These are phyloP conservation scores for Lottia scabra DNA, from an alignment of 2,888 invertebrate genomes.

Conservation along the genomic window DNA sequence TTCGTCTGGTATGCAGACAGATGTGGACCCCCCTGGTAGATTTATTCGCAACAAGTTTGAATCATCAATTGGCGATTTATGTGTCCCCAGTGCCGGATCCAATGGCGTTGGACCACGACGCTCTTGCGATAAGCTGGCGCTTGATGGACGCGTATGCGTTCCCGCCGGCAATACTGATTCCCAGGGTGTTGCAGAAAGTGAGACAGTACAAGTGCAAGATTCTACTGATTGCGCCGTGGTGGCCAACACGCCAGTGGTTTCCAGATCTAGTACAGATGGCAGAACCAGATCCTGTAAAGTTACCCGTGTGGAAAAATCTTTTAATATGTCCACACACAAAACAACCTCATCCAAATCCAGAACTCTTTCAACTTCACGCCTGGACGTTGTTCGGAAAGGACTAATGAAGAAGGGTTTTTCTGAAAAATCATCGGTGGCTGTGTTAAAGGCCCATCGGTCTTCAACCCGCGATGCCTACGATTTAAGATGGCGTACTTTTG, in stretches of 20 bases:
- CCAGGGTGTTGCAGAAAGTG: too few relatives aligned
- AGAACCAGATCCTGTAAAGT: constrained; percentile 7
- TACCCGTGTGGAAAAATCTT: constrained; percentile 3
- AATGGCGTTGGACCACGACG: too few relatives aligned
- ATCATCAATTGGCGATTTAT: not conserved
- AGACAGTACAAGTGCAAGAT: too few relatives aligned
- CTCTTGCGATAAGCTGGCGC: too few relatives aligned
- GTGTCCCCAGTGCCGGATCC: too few relatives aligned
- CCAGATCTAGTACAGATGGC: too few relatives aligned
- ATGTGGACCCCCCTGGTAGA: not conserved
- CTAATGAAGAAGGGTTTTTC: not conserved
- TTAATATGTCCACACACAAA: not conserved
- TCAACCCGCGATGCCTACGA: not conserved
- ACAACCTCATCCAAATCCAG: not conserved
- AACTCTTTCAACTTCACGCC: too few relatives aligned
- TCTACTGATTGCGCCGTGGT: too few relatives aligned
- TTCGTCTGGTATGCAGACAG: not conserved
- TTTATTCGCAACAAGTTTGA: constrained; percentile 1
- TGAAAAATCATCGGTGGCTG: not conserved
- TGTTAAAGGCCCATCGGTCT: not conserved
- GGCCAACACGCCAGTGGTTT: too few relatives aligned
- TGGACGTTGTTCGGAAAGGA: not conserved
- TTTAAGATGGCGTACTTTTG: not conserved
- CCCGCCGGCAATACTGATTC: too few relatives aligned
- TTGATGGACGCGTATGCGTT: too few relatives aligned